Percentiles rank a stretch among this genome's conserved stretches.
phyloP scores from a whole-genome alignment of 2,797 vertebrate species.

The Gallirallus australis region DNA sequence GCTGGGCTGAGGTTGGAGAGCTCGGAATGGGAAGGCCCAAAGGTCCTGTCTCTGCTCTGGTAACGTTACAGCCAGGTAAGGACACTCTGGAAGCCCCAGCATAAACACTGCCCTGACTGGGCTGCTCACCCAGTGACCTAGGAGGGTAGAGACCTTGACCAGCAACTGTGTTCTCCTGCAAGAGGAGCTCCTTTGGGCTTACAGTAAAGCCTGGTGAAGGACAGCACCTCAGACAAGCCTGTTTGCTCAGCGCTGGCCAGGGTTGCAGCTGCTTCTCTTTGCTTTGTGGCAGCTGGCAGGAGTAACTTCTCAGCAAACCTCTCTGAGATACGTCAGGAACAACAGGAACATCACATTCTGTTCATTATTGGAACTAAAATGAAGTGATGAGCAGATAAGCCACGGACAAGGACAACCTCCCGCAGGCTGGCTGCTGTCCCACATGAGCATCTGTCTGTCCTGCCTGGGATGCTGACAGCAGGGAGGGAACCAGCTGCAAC shows the following conservation, averaged over 20 bases:
- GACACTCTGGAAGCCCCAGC: not conserved
- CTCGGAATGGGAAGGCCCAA: not conserved
- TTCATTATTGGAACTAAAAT: not conserved
- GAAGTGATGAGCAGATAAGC: not conserved
- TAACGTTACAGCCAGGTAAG: not conserved
- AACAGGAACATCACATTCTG: not conserved
- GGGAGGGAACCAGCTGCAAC: not conserved
- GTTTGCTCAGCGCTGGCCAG: fast-evolving
- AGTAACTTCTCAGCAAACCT: not conserved
- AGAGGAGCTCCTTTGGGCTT: not conserved
- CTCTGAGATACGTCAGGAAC: not conserved
- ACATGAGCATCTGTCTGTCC: fast-evolving
- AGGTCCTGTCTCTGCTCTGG: not conserved
- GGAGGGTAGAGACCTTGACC: not conserved
- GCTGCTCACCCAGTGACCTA: fast-evolving
- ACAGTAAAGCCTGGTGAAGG: not conserved
- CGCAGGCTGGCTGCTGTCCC: not conserved
- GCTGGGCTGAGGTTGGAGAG: fast-evolving
- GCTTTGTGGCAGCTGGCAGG: not conserved
- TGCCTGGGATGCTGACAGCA: fast-evolving
- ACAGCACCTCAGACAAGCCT: fast-evolving
- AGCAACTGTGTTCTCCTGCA: not conserved
- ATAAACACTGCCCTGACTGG: not conserved
- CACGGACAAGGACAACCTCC: not conserved
- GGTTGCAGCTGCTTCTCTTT: not conserved